Percentiles rank a stretch among this genome's conserved stretches.
phyloP scores from a whole-genome alignment of 2,113 vertebrate species.

The Macroglossus sobrinus region DNA sequence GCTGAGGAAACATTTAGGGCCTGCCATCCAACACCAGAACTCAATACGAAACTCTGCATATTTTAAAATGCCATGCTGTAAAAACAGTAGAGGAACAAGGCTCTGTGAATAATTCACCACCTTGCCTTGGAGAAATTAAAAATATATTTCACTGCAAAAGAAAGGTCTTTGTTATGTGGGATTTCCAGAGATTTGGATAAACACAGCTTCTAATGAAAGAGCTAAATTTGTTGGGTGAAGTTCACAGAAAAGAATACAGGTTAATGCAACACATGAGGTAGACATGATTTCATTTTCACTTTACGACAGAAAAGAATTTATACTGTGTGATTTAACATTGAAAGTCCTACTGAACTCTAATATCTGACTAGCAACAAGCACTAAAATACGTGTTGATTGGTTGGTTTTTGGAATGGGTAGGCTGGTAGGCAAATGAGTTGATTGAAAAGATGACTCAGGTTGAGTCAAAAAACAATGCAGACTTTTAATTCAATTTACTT shows the following conservation, averaged over 20 bases:
- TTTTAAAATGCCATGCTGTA: conserved; percentile 81
- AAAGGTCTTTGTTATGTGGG: conserved; percentile 62
- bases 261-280: neutral
- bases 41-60: conserved; percentile 74
- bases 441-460: neutral
- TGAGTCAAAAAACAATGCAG: neutral
- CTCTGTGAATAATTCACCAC: conserved; percentile 82
- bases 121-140: conserved; percentile 82
- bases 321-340: neutral
- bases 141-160: conserved; percentile 83
- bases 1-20: conserved; percentile 10
- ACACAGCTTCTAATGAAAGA: conserved; percentile 5
- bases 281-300: neutral
- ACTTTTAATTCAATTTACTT: neutral
- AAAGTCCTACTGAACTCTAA: neutral
- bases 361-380: neutral
- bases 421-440: neutral
- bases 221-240: neutral
- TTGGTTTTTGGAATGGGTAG: neutral
- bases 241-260: neutral
- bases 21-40: conserved; percentile 62
- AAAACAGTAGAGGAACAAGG: conserved; percentile 77
- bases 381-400: neutral
- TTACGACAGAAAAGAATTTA: neutral
- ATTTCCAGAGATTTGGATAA: conserved; percentile 38